Conservation (phyloP, 2,888 invertebrate genomes). For the Agonopterix heracliana region DNA sequence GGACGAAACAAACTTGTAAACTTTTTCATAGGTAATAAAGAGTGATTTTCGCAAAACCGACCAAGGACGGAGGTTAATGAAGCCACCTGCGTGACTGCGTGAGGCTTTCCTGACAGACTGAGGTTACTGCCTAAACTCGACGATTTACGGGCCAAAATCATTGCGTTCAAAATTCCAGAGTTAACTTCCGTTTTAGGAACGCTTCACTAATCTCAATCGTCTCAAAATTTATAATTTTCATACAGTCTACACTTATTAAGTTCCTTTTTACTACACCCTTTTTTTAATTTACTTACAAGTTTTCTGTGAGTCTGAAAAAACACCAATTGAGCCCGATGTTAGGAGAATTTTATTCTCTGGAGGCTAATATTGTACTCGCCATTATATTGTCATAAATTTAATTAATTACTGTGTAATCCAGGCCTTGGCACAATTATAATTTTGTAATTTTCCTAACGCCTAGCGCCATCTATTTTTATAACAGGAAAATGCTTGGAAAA, state of each 20-base stretch:
- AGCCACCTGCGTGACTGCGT: conserved; percentile 40
- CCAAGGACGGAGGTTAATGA: conserved; percentile 44
- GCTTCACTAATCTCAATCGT: too few species aligned
- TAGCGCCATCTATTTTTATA: conserved; percentile 1
- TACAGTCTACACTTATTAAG: too few species aligned
- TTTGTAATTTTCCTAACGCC: background rate
- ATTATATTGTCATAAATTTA: too few species aligned
- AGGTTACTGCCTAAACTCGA: conserved; percentile 1
- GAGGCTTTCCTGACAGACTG: conserved; percentile 19
- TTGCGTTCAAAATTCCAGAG: background rate
- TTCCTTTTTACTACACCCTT: too few species aligned
- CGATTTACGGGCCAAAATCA: background rate
- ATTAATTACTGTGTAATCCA: too few species aligned
- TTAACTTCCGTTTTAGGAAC: too few species aligned
- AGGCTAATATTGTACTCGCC: too few species aligned
- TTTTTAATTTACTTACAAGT: too few species aligned
- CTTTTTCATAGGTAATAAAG: background rate
- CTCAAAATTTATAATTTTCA: too few species aligned
- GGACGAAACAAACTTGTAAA: background rate
- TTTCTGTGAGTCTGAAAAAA: too few species aligned
- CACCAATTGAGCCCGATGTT: too few species aligned
- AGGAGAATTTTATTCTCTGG: too few species aligned
- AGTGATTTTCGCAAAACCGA: conserved; percentile 1
- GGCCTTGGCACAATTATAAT: background rate
- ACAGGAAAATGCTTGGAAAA: background rate